These are phyloP conservation scores for Phymastichus coffea DNA, from an alignment of 1,140 invertebrate genomes.

Conservation along the genomic window DNA sequence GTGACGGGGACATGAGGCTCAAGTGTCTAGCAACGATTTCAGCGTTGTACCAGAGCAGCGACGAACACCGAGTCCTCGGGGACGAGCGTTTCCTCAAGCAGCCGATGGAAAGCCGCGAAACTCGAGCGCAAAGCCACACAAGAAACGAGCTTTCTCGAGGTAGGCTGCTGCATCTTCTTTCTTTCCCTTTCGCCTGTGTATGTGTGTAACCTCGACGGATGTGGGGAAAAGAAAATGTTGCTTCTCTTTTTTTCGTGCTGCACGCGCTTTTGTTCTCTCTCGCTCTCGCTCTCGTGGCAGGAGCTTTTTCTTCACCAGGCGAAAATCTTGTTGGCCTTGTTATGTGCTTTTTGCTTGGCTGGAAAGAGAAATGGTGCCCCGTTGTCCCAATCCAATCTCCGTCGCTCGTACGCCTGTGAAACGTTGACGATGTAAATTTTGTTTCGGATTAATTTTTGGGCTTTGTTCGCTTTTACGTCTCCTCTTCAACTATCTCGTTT, in stretches of 20 bases:
- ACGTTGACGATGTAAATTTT: neutral
- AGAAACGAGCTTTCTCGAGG: constrained; percentile 38
- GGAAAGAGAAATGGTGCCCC: no score
- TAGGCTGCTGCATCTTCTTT: constrained; percentile 10
- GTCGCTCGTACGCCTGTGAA: neutral
- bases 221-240: no score
- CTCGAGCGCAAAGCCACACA: constrained; percentile 50
- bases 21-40: constrained; percentile 87
- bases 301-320: neutral
- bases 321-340: neutral
- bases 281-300: no score
- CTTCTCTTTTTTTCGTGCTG: no score
- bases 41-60: constrained; percentile 77
- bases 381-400: neutral
- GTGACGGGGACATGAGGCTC: constrained; percentile 78
- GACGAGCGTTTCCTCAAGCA: constrained; percentile 63
- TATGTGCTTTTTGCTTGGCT: no score
- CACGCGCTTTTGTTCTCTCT: no score
- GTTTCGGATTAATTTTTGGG: neutral
- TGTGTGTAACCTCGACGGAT: no score
- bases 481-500: no score
- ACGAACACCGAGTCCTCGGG: constrained; percentile 80
- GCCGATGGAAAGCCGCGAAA: constrained; percentile 65
- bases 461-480: neutral
- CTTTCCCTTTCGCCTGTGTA: neutral